Evolutionary conservation across 2,797 vertebrate genomes (phyloP).

Genomic region (Notamacropus eugenii): DNA sequence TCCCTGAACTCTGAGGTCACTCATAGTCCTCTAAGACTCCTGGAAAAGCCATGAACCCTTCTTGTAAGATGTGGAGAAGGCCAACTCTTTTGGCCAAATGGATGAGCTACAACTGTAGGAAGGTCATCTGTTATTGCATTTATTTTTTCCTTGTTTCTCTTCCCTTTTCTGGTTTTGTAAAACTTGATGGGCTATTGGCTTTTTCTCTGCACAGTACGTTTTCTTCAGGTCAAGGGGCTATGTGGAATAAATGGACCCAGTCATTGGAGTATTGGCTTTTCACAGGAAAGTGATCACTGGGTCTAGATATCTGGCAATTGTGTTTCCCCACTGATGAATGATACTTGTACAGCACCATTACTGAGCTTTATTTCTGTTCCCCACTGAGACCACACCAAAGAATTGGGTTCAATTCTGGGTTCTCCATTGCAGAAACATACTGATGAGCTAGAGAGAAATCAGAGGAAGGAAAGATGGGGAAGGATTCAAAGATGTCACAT

Average conservation of each 20-base stretch:
- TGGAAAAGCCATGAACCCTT: background rate
- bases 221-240: background rate
- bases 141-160: background rate
- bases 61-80: background rate
- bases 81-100: background rate
- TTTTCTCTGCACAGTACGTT: background rate
- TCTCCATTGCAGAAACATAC: no score
- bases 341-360: background rate
- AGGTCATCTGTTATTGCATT: background rate
- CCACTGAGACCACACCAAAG: background rate
- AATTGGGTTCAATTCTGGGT: no score
- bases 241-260: background rate
- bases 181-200: background rate
- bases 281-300: background rate
- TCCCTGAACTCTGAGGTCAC: background rate
- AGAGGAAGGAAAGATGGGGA: no score
- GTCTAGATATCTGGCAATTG: background rate
- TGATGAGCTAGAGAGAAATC: no score
- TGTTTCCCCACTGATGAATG: background rate
- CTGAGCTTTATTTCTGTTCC: background rate
- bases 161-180: background rate
- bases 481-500: no score
- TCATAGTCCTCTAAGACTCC: background rate
- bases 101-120: background rate
- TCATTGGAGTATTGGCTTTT: background rate